These are phyloP conservation scores for Camptogramma bilineatum DNA, from an alignment of 2,888 invertebrate species.

Conservation along the genomic window DNA sequence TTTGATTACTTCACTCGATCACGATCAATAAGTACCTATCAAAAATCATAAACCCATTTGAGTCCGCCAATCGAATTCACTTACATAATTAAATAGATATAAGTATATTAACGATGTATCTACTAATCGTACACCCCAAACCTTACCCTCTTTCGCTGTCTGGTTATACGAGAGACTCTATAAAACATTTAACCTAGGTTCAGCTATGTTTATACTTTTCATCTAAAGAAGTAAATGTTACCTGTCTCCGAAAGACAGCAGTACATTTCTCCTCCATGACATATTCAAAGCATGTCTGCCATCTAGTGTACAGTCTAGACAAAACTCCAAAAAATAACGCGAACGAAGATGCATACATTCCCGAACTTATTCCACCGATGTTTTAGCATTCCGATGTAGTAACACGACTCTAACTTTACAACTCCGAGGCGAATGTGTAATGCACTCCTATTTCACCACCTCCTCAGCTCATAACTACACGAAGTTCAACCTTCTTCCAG, in stretches of 20 bases:
- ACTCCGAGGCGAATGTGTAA: slow-evolving; percentile 59
- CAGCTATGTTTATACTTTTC: not conserved
- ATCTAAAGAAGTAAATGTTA: not conserved
- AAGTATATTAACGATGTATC: too few species aligned
- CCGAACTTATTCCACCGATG: slow-evolving; percentile 34
- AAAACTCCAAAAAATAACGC: slow-evolving; percentile 17
- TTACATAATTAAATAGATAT: too few species aligned
- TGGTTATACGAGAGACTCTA: too few species aligned
- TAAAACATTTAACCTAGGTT: too few species aligned
- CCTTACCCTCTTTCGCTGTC: too few species aligned
- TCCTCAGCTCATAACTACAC: slow-evolving; percentile 10
- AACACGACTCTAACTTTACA: slow-evolving; percentile 60
- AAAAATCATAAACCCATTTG: too few species aligned
- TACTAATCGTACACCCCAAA: too few species aligned
- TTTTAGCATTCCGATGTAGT: slow-evolving; percentile 58
- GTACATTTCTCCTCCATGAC: slow-evolving; percentile 10
- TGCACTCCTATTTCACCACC: slow-evolving; percentile 54
- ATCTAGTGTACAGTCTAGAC: slow-evolving; percentile 9
- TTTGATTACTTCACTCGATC: too few species aligned
- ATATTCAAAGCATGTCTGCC: slow-evolving; percentile 12
- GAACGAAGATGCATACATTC: slow-evolving; percentile 22
- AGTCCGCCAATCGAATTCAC: too few species aligned
- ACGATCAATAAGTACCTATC: too few species aligned
- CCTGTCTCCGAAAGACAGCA: not conserved
- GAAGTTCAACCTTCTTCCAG: slow-evolving; percentile 36